Evolutionary conservation across 2,888 invertebrate species (phyloP), one percentile per base, ranked within the genome.

Genomic region (Keiferia lycopersicella): DNA sequence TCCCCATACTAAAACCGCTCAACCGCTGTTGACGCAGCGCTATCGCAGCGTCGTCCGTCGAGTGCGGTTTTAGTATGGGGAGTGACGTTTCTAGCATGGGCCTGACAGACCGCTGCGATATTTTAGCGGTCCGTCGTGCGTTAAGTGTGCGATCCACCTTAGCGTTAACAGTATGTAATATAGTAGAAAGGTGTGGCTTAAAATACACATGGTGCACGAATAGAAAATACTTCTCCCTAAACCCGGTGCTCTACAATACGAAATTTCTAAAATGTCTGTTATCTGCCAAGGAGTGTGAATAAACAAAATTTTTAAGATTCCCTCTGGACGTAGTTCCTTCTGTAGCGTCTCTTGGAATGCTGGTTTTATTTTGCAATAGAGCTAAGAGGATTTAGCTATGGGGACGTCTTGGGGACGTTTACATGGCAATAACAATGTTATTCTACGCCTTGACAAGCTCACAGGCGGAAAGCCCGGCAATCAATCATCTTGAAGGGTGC

Each of bases 371-470:
- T 56, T 56, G 34, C 56, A 34, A 56, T n/a, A 34, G 16, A 16
- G n/a, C 34, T 56, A 34, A 34, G 34, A 56, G 84, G 85, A 87
- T 88, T 88, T 84, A 69, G 81, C 82, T 81, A 77, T 80, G 81
- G 12, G 86, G 83, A 84, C 84, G 83, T 85, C 86, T 87, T 80
- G 81, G 12, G 86, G 83, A 84, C 84, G 83, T 85, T 87, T 87
- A 90, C 88, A 87, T 86, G 85, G 82, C 80, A 77, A 80, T 85
- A 85, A 87, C 88, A 91, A 86, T 88, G 88, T 90, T 90, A 88
- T 91, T 91, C 87, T 88, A 84, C 81, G 83, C 71, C 82, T 81
- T 87, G 87, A 87, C 88, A 87, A 86, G 86, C 84, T 78, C 78
- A 77, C 74, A 72, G 74, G 70, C 77, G 82, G 82, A 78, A 78